Conservation (phyloP, 2,888 invertebrate genomes). For the Phrixothrix hirtus region DNA sequence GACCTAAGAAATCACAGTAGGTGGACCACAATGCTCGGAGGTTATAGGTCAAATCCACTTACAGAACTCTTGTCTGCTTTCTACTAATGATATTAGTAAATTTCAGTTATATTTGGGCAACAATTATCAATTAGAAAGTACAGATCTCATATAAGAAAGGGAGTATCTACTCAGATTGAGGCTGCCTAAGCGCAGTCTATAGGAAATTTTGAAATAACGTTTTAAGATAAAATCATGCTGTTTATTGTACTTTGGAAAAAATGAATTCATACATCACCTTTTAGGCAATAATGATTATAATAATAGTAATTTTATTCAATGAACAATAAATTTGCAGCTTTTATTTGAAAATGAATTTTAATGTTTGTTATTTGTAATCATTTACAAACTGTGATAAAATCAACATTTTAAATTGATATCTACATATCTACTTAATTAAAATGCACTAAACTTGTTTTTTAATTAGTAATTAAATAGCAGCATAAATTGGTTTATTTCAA, state of each 20-base stretch:
- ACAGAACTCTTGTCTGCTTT: constrained; percentile 25
- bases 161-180: no score
- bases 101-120: constrained; percentile 10
- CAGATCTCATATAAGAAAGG: not conserved
- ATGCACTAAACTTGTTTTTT: no score
- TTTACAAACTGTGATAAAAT: constrained; percentile 33
- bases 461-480: no score
- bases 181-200: no score
- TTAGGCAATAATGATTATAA: not conserved
- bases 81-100: constrained; percentile 21
- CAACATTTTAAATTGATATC: constrained; percentile 27
- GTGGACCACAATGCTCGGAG: constrained; percentile 18
- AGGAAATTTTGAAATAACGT: no score
- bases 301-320: constrained; percentile 2
- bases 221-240: not conserved
- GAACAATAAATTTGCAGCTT: constrained; percentile 10
- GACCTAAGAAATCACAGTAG: constrained; percentile 21
- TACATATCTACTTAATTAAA: no score
- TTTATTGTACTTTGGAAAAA: not conserved
- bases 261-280: not conserved
- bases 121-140: constrained; percentile 8
- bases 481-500: no score
- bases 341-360: constrained; percentile 37
- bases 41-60: constrained; percentile 28
- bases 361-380: constrained; percentile 42